A percentile compares a stretch with the other conserved stretches of the same genome.
Evolutionary conservation across 23 tunicate genomes (phyloP).

Genomic region (Trididemnum nubilum): DNA sequence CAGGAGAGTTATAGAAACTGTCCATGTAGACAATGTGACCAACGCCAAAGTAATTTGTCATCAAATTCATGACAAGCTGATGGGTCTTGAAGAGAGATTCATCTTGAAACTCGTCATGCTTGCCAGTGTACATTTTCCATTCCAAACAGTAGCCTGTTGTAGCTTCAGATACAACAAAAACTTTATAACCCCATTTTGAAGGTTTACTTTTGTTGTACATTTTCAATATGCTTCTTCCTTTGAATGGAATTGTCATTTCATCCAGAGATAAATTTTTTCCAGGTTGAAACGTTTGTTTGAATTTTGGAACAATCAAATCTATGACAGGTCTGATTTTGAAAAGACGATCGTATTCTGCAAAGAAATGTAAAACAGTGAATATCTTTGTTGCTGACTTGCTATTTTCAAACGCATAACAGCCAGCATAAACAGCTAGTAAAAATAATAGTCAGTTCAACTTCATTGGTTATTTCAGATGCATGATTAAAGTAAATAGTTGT

Average conservation of each 20-base stretch:
- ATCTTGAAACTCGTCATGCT: slow-evolving; percentile 12
- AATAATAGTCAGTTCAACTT: too few relatives aligned
- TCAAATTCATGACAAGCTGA: slow-evolving; percentile 1
- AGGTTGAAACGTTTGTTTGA: neutral
- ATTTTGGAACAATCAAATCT: neutral
- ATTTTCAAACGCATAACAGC: too few relatives aligned
- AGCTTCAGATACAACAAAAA: neutral
- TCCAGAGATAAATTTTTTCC: neutral
- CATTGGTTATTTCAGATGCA: too few relatives aligned
- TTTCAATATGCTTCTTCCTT: slow-evolving; percentile 6
- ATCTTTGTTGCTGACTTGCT: too few relatives aligned
- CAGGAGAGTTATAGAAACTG: neutral
- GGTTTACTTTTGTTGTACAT: neutral
- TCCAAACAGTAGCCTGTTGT: neutral
- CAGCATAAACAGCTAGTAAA: too few relatives aligned
- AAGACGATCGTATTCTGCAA: neutral
- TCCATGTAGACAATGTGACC: slow-evolving; percentile 22
- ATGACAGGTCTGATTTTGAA: slow-evolving; percentile 22
- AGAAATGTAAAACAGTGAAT: too few relatives aligned
- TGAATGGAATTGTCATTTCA: slow-evolving; percentile 31
- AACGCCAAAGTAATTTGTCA: neutral
- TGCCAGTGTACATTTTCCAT: neutral
- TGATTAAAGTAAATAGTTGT: too few relatives aligned
- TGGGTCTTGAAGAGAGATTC: neutral
- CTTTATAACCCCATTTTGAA: neutral